Evolutionary conservation across 1,140 invertebrate genomes (phyloP).

Genomic region (Ceratosolen solmsi): DNA sequence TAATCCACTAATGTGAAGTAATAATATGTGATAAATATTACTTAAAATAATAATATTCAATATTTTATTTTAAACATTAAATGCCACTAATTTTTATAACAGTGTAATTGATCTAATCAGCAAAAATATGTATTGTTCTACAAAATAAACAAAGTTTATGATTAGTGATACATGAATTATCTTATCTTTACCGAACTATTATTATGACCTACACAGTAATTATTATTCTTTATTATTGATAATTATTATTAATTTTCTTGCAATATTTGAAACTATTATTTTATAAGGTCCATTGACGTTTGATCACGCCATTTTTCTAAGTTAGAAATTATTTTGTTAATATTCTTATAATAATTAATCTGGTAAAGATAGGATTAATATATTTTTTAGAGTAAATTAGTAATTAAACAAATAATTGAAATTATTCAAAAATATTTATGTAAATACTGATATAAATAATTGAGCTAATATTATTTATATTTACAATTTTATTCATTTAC

Average conservation of each 20-base stretch:
- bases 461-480: constrained; percentile 4
- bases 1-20: too few species aligned
- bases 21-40: background rate
- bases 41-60: background rate
- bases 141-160: background rate
- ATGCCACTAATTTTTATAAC: background rate
- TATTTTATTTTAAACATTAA: background rate
- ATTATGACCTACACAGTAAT: background rate
- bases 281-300: background rate
- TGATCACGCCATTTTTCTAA: background rate
- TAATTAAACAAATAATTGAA: constrained; percentile 9
- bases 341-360: background rate
- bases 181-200: background rate
- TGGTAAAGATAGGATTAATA: background rate
- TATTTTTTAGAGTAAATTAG: constrained; percentile 4
- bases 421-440: constrained; percentile 1
- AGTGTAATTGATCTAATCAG: background rate
- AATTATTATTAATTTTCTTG: too few species aligned
- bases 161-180: background rate
- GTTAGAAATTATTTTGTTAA: background rate
- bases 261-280: too few species aligned
- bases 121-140: too few species aligned
- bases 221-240: background rate
- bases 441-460: too few species aligned
- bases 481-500: constrained; percentile 5